These are phyloP conservation scores for Gibbula magus DNA, from an alignment of 2,888 invertebrate species.

Conservation along the genomic window DNA sequence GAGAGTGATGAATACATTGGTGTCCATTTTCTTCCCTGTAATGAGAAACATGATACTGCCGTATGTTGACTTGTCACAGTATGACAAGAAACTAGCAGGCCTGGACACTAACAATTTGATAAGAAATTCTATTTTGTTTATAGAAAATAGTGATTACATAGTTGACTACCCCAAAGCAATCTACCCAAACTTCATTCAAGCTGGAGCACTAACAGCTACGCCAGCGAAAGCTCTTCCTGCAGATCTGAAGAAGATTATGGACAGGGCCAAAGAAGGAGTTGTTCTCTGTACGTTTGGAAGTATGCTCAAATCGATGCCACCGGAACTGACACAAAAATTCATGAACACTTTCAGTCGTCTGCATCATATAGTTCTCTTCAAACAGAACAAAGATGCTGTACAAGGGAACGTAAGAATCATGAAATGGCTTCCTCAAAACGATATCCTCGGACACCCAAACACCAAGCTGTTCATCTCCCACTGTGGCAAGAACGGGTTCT, in stretches of 20 bases:
- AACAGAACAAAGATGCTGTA: conserved; percentile 30
- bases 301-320: conserved; percentile 31
- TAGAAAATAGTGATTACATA: conserved; percentile 48
- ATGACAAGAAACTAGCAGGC: background rate
- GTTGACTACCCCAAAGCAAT: conserved; percentile 46
- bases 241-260: conserved; percentile 42
- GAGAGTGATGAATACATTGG: background rate
- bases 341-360: conserved; percentile 24
- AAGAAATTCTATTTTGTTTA: conserved; percentile 36
- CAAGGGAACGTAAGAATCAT: conserved; percentile 37
- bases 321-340: conserved; percentile 29
- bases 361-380: conserved; percentile 34
- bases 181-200: conserved; percentile 47
- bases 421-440: conserved; percentile 55
- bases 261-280: conserved; percentile 43
- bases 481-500: conserved; percentile 54
- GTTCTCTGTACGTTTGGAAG: conserved; percentile 53
- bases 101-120: conserved; percentile 21
- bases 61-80: background rate
- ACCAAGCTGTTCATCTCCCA: conserved; percentile 54
- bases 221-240: conserved; percentile 40
- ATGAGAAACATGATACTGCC: background rate
- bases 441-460: conserved; percentile 48
- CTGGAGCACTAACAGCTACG: conserved; percentile 48
- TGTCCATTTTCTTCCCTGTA: background rate